Conservation (phyloP, 2,113 vertebrate genomes). For the Zingel zingel region DNA sequence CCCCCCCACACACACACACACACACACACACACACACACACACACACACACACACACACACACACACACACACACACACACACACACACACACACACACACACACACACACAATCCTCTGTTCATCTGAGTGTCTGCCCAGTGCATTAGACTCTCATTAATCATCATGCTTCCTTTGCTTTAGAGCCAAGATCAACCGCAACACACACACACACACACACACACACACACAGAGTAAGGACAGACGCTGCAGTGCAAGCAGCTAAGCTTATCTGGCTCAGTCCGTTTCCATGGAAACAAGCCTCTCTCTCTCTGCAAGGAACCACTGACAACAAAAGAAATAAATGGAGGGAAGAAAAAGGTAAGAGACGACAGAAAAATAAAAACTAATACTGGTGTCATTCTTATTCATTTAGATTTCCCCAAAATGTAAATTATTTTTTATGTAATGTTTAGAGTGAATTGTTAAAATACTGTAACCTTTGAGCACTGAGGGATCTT, state of each 20-base stretch:
- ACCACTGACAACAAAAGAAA: conserved; percentile 67
- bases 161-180: conserved; percentile 48
- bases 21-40: neutral
- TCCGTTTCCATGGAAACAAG: conserved; percentile 83
- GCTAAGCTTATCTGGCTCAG: conserved; percentile 65
- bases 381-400: neutral
- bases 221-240: conserved; percentile 23
- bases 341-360: conserved; percentile 34
- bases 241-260: conserved; percentile 59
- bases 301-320: conserved; percentile 62
- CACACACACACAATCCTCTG: neutral
- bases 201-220: conserved; percentile 27
- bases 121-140: conserved; percentile 41
- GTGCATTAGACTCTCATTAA: conserved; percentile 64
- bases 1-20: neutral
- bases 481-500: neutral
- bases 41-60: neutral
- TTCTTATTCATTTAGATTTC: neutral
- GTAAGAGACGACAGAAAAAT: conserved; percentile 1
- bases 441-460: neutral
- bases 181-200: conserved; percentile 6
- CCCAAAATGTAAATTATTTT: neutral
- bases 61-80: conserved; percentile 9
- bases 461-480: neutral
- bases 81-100: conserved; percentile 4